Conservation (phyloP, 2,113 vertebrate species). For the Sarotherodon lohbergeri region DNA sequence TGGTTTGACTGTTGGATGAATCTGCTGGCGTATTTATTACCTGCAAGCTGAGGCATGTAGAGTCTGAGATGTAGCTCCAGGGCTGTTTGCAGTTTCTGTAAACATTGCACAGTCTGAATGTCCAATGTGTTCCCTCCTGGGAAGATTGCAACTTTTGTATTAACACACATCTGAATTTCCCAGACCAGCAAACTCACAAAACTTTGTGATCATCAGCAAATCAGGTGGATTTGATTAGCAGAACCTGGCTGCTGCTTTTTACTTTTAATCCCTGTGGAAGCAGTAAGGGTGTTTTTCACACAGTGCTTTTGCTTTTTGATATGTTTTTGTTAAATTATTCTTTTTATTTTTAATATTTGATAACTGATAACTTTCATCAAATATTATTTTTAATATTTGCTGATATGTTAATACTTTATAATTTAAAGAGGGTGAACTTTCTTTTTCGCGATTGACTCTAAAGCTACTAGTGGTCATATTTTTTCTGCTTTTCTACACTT, state of each 20-base stretch:
- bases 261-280: not conserved
- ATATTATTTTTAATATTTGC: not conserved
- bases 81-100: not conserved
- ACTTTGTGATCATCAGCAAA: not conserved
- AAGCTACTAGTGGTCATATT: not conserved
- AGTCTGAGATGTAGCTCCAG: not conserved
- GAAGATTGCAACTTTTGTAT: not conserved
- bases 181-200: not conserved
- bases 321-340: not conserved
- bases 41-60: not conserved
- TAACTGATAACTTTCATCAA: not conserved
- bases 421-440: not conserved
- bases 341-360: not conserved
- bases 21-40: not conserved
- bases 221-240: not conserved
- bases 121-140: no score
- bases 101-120: not conserved
- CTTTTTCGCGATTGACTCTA: not conserved
- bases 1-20: not conserved
- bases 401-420: not conserved
- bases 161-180: not conserved
- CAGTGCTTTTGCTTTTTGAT: not conserved
- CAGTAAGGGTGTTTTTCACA: not conserved
- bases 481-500: not conserved
- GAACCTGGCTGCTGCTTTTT: not conserved